Conservation (phyloP, 2,888 invertebrate genomes). For the Drosophila kuntzei region DNA sequence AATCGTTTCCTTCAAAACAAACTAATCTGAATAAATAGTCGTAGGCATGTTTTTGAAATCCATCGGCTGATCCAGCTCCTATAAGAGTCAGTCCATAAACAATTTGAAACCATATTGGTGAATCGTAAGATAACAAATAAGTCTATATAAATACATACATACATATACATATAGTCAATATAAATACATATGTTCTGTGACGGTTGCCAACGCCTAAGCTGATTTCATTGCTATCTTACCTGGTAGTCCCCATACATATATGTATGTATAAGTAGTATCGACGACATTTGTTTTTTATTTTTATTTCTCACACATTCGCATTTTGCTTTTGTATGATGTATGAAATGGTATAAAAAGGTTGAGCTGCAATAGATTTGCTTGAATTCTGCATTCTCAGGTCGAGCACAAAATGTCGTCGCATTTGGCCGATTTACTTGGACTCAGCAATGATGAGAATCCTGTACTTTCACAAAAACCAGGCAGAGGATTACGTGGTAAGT, state of each 20-base stretch:
- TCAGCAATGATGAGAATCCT: slow-evolving; percentile 37
- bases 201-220: slow-evolving; percentile 32
- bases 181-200: neutral
- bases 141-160: neutral
- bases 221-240: slow-evolving; percentile 45
- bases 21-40: neutral
- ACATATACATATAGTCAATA: no score
- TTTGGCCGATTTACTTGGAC: slow-evolving; percentile 51
- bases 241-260: slow-evolving; percentile 2
- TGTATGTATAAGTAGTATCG: neutral
- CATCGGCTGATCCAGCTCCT: slow-evolving; percentile 32
- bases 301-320: slow-evolving; percentile 25
- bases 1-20: slow-evolving; percentile 6
- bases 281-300: slow-evolving; percentile 22
- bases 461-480: neutral
- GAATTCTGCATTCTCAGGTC: neutral
- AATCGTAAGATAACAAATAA: slow-evolving; percentile 15
- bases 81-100: neutral
- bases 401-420: slow-evolving; percentile 40
- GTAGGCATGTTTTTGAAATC: slow-evolving; percentile 1
- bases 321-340: slow-evolving; percentile 27
- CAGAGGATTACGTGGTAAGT: slow-evolving; percentile 37
- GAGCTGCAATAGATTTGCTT: slow-evolving; percentile 18
- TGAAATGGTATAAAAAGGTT: slow-evolving; percentile 43
- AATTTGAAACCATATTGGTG: slow-evolving; percentile 7